Evolutionary conservation across 2,797 vertebrate genomes (phyloP).

Genomic region (Phoeniculus purpureus): DNA sequence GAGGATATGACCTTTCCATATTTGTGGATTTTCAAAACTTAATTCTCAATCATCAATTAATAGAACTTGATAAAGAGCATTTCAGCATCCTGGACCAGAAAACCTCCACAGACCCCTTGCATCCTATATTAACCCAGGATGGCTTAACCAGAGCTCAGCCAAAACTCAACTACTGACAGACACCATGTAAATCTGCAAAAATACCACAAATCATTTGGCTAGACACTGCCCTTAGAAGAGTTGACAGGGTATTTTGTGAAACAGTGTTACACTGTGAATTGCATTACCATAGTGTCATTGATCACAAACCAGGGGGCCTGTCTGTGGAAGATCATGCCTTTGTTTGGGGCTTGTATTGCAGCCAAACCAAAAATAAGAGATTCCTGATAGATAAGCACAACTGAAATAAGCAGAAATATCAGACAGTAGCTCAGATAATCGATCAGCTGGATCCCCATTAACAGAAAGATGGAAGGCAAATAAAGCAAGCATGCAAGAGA

Average conservation of each 20-base stretch:
- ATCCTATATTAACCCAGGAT: background rate
- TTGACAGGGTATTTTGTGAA: constrained; percentile 8
- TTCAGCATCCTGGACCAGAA: background rate
- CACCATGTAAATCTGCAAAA: background rate
- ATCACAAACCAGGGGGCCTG: background rate
- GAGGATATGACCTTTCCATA: background rate
- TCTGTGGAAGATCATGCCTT: background rate
- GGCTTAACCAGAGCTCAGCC: background rate
- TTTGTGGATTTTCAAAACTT: background rate
- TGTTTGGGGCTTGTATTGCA: constrained; percentile 20
- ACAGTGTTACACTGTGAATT: background rate
- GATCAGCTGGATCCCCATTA: background rate
- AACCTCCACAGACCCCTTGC: background rate
- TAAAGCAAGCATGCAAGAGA: background rate
- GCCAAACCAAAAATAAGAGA: constrained; percentile 26
- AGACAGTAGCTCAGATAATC: constrained; percentile 5
- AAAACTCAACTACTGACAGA: background rate
- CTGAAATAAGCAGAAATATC: constrained; percentile 17
- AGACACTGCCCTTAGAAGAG: constrained; percentile 4
- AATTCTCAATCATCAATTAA: background rate
- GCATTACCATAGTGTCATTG: background rate
- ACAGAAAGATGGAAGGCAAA: background rate
- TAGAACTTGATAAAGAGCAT: background rate
- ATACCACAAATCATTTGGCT: constrained; percentile 19
- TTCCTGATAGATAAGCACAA: background rate